Conservation (phyloP, 1,140 invertebrate species). For the Musca vetustissima region DNA sequence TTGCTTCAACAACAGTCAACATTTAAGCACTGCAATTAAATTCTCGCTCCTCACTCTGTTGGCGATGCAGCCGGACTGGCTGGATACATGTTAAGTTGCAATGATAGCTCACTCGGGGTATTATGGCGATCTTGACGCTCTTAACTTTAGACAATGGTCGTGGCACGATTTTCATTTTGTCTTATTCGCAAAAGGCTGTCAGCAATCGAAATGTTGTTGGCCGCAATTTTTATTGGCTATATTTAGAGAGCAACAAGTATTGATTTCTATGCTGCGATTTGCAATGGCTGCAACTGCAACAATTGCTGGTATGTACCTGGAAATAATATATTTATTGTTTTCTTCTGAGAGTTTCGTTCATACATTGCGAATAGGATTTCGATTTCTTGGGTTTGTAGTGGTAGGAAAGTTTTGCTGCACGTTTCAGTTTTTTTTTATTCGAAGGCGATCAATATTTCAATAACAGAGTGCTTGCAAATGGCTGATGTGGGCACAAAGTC, state of each 20-base stretch:
- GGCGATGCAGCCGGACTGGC: too few species aligned
- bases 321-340: too few species aligned
- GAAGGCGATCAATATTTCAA: slow-evolving; percentile 12
- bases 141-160: too few species aligned
- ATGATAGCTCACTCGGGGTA: too few species aligned
- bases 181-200: neutral
- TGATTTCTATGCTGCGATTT: slow-evolving; percentile 4
- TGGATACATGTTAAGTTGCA: too few species aligned
- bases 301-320: too few species aligned
- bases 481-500: neutral
- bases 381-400: neutral
- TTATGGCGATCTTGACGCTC: too few species aligned
- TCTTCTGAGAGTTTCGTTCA: too few species aligned
- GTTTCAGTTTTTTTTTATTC: neutral
- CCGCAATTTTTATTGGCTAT: slow-evolving; percentile 10
- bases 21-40: too few species aligned
- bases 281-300: neutral
- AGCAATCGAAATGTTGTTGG: neutral
- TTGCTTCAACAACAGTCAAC: too few species aligned
- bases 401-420: too few species aligned
- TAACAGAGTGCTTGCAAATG: neutral
- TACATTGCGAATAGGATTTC: slow-evolving; percentile 6
- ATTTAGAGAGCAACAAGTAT: neutral
- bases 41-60: too few species aligned
- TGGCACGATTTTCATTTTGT: neutral